Percentiles rank a stretch among this genome's conserved stretches.
phyloP scores from a whole-genome alignment of 2,797 vertebrate genomes.

The Myiotriccus ornatus region DNA sequence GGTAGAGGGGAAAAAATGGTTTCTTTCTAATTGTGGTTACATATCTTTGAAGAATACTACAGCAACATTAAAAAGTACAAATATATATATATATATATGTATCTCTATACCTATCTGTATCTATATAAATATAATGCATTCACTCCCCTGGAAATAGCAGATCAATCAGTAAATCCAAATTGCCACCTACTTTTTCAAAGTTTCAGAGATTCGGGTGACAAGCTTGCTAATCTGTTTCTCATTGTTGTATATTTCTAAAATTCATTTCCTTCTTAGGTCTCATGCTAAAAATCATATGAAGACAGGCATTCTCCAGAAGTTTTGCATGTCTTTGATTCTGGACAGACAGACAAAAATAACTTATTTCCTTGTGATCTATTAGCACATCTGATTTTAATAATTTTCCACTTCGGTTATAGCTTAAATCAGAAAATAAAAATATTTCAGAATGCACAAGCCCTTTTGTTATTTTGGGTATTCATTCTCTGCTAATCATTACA shows the following conservation, averaged over 20 bases:
- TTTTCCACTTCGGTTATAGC: background rate
- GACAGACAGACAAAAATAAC: background rate
- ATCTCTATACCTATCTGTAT: background rate
- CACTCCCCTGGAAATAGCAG: background rate
- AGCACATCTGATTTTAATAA: background rate
- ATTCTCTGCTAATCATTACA: background rate
- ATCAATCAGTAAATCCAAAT: background rate
- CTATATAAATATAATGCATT: background rate
- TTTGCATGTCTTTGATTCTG: background rate
- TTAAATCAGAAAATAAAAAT: background rate
- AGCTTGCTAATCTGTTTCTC: background rate
- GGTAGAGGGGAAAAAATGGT: background rate
- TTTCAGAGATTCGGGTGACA: background rate
- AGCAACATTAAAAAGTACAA: background rate
- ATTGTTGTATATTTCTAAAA: background rate
- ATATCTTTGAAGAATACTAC: background rate
- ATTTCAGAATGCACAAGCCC: background rate
- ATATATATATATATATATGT: background rate
- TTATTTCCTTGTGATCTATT: background rate
- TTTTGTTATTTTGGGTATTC: background rate
- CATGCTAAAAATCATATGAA: background rate
- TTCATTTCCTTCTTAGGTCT: background rate
- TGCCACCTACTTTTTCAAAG: background rate
- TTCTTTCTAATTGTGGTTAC: background rate
- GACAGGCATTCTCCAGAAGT: background rate